These are phyloP conservation scores for Pristiophorus japonicus DNA, from an alignment of 2,113 vertebrate species.

Conservation along the genomic window DNA sequence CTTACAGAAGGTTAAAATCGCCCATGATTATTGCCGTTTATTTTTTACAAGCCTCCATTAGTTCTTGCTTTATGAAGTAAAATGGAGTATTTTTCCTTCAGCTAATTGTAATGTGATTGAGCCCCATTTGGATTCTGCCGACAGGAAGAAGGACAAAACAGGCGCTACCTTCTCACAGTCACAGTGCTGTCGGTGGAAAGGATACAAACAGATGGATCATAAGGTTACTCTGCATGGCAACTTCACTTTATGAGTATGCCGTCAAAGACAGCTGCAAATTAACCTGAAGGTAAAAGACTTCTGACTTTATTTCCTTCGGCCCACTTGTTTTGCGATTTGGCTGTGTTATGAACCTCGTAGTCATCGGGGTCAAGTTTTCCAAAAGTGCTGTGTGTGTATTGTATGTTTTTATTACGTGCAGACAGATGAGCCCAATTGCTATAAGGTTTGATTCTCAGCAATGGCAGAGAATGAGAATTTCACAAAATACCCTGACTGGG, in stretches of 20 bases:
- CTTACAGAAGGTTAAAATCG: no score
- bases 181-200: not conserved
- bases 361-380: not conserved
- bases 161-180: not conserved
- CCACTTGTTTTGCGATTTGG: not conserved
- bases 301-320: not conserved
- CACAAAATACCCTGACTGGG: not conserved
- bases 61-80: no score
- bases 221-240: not conserved
- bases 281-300: not conserved
- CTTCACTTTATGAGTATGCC: not conserved
- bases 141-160: not conserved
- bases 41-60: no score
- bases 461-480: not conserved
- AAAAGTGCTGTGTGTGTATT: not conserved
- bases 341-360: not conserved
- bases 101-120: not conserved
- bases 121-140: not conserved
- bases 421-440: not conserved
- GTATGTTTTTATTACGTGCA: not conserved
- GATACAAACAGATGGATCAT: not conserved
- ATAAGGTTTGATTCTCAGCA: not conserved
- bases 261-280: not conserved
- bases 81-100: not conserved
- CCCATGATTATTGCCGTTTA: no score